Evolutionary conservation across 2,888 invertebrate species (phyloP), one percentile per base, ranked within the genome.

Genomic region (Pomacea canaliculata): DNA sequence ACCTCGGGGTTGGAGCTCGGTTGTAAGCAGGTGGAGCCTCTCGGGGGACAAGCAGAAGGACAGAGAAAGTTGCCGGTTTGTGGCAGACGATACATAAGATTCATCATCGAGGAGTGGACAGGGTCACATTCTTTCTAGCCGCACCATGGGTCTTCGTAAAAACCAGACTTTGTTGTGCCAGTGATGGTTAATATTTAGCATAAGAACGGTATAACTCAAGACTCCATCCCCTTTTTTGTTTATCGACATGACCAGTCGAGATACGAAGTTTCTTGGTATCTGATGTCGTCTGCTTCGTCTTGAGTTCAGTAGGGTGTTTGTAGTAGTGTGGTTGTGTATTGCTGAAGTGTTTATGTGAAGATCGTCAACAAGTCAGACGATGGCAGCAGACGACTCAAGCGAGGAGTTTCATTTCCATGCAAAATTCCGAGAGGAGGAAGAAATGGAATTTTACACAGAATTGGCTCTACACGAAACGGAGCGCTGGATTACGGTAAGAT

Each of bases 401-500:
- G 16, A 13, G 12, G 72, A 62, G 13, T 37, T 56, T 5, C 70
- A 76, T n/a, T 83, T 82, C 81, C 79, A 83, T 70, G 80, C 85
- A 23, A 84, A 83, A 51, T 78, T 85, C 46, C 76, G 85, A 49
- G 84, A 86, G 59, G 88, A 89, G 48, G 90, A 89, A 68, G 90
- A 90, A 77, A 78, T 90, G 83, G 90, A 90, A 73, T 91, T 89
- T 81, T 90, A 87, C 78, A 89, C 89, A n/a, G 90, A 91, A 74
- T 80, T 90, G 65, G 91, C 91, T 18, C 77, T 91, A 65, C 89
- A 91, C 68, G 91, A 91, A 81, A 87, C 89, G 37, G 88, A 91
- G 77, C 78, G 90, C 59, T 91, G 91, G 91, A 89, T 91, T 66
- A 87, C 89, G 87, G 91, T 91, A 82, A 82, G 83, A 71, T 67